Evolutionary conservation across 2,888 invertebrate species (phyloP), one percentile per base, ranked within the genome.

Genomic region (Xanthostigma xanthostigma): DNA sequence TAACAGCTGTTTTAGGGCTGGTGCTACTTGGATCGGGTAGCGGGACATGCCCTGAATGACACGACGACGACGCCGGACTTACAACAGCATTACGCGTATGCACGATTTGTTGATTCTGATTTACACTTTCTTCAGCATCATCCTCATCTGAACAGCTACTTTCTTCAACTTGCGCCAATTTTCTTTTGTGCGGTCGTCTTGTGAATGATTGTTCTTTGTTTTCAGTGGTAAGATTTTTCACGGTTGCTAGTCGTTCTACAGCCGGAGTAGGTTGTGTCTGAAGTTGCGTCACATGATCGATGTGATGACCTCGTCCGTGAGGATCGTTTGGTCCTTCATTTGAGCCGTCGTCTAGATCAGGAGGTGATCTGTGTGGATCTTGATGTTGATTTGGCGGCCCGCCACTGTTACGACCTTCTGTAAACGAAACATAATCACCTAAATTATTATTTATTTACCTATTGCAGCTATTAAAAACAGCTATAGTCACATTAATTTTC

Each of bases 21-120:
- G 65, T 62, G 68, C 65, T 48, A 69, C 67, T 38, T 62, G 56
- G 42, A 65, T 66, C 46, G 69, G 71, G 34, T 64, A 65, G 17
- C 65, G 71, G 56, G 62, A 74, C 64, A 69, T 75, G 62, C 64
- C 70, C 71, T 57, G 81, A 80, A 66, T 81, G 65, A 68, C 78
- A 72, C 64, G 78, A 76, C 62, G 79, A 65, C 59, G 82, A 67
- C 3, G 75, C 74, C n/a, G 77, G 75, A 61, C 77, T 76, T 53
- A 76, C 65, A 6, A 71, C 73, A 51, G 68, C 66, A 56, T 62
- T 72, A 54, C 64, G 59, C 49, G 60, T 61, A 37, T 17, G 34
- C 9, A 13, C 37, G 9, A 17, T 13, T 33, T 53, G 53, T 12
- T 57, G 51, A 37, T 58, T 56, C n/a, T 53, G 49, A 3, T 59